Base-by-base conservation (phyloP, 2,113 vertebrate genomes). In the Neofelis nebulosa region DNA sequence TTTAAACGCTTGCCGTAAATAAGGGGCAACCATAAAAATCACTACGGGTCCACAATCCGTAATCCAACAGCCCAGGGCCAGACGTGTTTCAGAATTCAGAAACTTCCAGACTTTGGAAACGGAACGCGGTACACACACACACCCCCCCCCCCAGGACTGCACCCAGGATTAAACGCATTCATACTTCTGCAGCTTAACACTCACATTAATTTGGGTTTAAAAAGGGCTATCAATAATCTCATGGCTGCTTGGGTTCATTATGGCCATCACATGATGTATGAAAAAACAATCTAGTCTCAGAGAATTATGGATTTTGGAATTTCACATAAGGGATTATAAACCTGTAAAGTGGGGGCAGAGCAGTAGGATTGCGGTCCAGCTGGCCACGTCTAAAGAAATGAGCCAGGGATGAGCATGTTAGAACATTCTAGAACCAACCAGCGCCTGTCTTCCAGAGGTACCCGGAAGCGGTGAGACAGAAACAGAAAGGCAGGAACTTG, bases 121-220 rank as follows among this genome's bases (percentile, higher is more conserved):
- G 3, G 41, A 73, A 18, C n/a, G 5, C 0, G 31, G 52, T 0
- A 0, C 29, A 4, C 7, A 8, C 36, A 21, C 4, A 21, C 4
- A 9, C 41, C 6, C 48, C 50, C 61, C 14, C 0, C 41, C 45
- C 68, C 12, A 2, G 13, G 29, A 4, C 7, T 14, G 8, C 1
- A 11, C 3, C 25, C 38, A 14, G 14, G 36, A 38, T 69, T 15
- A 21, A 73, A 29, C 2, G 2, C 14, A 0, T 33, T 29, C 21
- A 3, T 1, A 9, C 31, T 19, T 74, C 29, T n/a, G 12, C 14
- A 29, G 50, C 36, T 10, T 6, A 18, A 69, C 18, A 16, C 6
- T 10, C 41, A 38, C 13, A 0, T 10, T 3, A 16, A 63, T 68
- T 68, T 33, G 7, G 52, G 33, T 50, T 15, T 73, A 18, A 21